phyloP scores from a whole-genome alignment of 2,113 vertebrate genomes.

The Struthidea cinerea region DNA sequence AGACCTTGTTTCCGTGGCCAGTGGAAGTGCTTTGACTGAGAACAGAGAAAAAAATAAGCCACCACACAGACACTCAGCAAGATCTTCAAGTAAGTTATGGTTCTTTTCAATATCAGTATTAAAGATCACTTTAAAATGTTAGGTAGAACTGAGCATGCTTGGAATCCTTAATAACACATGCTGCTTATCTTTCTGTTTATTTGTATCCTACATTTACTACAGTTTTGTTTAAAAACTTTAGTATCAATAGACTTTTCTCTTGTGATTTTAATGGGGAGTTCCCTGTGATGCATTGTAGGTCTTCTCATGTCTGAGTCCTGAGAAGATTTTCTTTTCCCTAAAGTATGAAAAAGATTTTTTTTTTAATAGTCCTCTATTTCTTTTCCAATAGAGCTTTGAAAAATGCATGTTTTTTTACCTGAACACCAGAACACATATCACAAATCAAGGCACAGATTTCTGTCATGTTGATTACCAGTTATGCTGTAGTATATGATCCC shows the following conservation, averaged over 20 bases:
- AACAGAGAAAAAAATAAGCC: conserved; percentile 72
- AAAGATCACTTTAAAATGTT: conserved; percentile 59
- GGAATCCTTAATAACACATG: background rate
- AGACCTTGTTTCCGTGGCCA: conserved; percentile 72
- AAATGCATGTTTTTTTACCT: background rate
- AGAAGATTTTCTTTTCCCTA: background rate
- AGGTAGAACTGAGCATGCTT: background rate
- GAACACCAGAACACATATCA: background rate
- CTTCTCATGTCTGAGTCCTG: conserved; percentile 12
- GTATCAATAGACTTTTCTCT: background rate
- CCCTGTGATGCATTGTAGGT: background rate
- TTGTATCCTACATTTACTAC: background rate
- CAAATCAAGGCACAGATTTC: background rate
- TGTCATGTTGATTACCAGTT: background rate
- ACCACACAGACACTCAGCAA: conserved; percentile 71
- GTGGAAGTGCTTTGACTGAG: conserved; percentile 74
- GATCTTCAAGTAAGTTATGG: conserved; percentile 81
- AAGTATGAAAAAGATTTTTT: background rate
- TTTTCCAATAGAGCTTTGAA: background rate
- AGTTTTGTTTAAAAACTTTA: conserved; percentile 15
- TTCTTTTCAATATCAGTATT: conserved; percentile 68
- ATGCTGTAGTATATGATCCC: background rate
- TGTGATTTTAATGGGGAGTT: conserved; percentile 19
- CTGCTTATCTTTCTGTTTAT: background rate
- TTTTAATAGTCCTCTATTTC: background rate